Conservation (phyloP, 2,797 vertebrate species). For the Apogon hyalosoma region DNA sequence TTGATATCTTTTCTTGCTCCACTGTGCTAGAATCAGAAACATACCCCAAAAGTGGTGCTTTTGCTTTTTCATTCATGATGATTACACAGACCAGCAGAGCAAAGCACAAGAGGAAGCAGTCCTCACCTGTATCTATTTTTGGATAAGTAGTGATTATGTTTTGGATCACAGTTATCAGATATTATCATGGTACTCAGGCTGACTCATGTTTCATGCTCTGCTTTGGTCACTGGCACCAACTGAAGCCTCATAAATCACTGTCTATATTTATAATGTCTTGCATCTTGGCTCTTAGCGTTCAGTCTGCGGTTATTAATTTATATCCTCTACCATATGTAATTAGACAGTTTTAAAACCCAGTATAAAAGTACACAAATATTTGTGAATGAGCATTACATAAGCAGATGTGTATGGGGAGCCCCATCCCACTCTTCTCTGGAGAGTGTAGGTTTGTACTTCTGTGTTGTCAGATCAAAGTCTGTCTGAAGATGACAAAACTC, state of each 20-base stretch:
- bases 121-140: constrained; percentile 38
- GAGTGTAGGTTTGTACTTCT: constrained; percentile 22
- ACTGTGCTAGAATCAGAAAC: constrained; percentile 29
- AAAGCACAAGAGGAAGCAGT: constrained; percentile 18
- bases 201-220: constrained; percentile 37
- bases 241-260: constrained; percentile 39
- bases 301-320: constrained; percentile 40
- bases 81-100: constrained; percentile 38
- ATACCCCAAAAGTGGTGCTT: constrained; percentile 1
- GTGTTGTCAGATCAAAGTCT: constrained; percentile 37
- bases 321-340: constrained; percentile 20
- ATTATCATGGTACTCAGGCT: constrained; percentile 16
- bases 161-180: background rate
- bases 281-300: constrained; percentile 27
- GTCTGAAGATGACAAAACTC: constrained; percentile 44
- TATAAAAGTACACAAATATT: constrained; percentile 18
- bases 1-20: constrained; percentile 21
- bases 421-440: constrained; percentile 24
- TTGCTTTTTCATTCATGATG: constrained; percentile 14
- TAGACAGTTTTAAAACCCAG: constrained; percentile 21
- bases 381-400: constrained; percentile 44
- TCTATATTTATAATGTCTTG: constrained; percentile 60
- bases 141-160: constrained; percentile 8
- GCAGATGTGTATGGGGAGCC: constrained; percentile 20
- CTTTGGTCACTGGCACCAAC: constrained; percentile 19